Percentiles rank a stretch among this genome's conserved stretches.
phyloP scores from a whole-genome alignment of 2,113 vertebrate genomes.

The Cavia porcellus region DNA sequence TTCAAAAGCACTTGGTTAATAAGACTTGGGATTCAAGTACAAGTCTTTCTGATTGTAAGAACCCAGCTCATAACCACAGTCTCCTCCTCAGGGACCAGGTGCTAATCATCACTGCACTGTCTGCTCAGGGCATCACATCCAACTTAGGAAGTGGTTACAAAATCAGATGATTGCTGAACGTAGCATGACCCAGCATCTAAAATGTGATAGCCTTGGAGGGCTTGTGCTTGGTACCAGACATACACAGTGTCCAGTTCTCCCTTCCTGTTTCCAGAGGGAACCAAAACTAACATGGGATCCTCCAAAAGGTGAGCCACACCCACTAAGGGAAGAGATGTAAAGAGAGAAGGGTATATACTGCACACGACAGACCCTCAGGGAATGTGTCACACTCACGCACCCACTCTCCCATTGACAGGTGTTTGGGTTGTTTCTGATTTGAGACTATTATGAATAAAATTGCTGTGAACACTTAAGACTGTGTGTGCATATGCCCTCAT shows the following conservation, averaged over 20 bases:
- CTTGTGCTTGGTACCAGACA: not conserved
- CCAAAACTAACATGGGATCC: not conserved
- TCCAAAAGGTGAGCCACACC: too few species aligned
- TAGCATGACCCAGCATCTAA: not conserved
- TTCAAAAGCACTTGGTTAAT: not conserved
- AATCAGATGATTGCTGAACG: not conserved
- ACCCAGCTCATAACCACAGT: not conserved
- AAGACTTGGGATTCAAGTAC: not conserved
- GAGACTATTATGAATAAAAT: not conserved
- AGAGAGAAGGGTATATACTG: not conserved
- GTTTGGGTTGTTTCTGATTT: not conserved
- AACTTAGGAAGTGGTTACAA: not conserved
- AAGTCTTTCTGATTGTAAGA: not conserved
- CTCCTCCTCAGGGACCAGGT: not conserved
- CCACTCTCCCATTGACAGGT: not conserved
- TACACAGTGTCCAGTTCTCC: accelerated
- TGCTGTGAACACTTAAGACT: not conserved
- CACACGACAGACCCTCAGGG: not conserved
- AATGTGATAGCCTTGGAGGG: not conserved
- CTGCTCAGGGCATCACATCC: not conserved
- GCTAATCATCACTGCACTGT: not conserved
- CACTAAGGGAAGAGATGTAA: not conserved
- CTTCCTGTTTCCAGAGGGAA: not conserved
- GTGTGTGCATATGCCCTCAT: not conserved
- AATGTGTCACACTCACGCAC: not conserved